These are phyloP conservation scores for Dendroctonus ponderosae DNA, from an alignment of 1,140 invertebrate species.

Conservation along the genomic window DNA sequence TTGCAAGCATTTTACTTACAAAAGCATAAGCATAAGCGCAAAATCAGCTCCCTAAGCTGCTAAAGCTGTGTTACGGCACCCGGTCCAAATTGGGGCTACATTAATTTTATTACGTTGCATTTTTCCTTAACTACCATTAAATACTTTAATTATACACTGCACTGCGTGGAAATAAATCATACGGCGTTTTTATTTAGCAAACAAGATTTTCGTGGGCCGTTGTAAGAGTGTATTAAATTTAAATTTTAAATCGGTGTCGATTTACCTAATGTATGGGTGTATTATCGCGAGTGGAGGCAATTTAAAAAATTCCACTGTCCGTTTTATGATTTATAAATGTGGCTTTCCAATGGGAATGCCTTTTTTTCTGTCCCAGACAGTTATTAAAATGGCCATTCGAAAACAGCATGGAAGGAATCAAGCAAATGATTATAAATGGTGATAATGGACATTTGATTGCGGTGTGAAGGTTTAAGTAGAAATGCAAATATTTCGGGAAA, in stretches of 20 bases:
- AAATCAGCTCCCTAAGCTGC: no score
- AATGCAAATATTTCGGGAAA: no score
- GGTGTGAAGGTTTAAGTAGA: no score
- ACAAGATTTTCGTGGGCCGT: conserved; percentile 22
- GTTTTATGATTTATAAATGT: conserved; percentile 9
- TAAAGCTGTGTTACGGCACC: neutral
- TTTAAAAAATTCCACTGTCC: conserved; percentile 9
- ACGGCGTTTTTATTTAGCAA: conserved; percentile 7
- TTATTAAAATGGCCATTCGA: no score
- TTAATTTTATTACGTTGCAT: neutral
- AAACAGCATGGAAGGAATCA: no score
- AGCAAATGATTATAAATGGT: no score
- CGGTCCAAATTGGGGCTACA: neutral
- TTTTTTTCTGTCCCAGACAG: no score
- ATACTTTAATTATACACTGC: conserved; percentile 9
- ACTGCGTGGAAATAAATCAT: conserved; percentile 18
- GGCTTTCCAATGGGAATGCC: no score
- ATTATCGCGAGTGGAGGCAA: conserved; percentile 1
- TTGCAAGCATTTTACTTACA: no score
- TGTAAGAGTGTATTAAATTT: conserved; percentile 23
- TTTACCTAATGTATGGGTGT: conserved; percentile 20
- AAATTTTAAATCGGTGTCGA: conserved; percentile 19
- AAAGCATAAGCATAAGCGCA: no score
- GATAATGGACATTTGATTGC: no score
- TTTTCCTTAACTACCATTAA: conserved; percentile 5